Evolutionary conservation across 2,888 invertebrate species (phyloP), one percentile per base, ranked within the genome.

Genomic region (Caprella mutica): DNA sequence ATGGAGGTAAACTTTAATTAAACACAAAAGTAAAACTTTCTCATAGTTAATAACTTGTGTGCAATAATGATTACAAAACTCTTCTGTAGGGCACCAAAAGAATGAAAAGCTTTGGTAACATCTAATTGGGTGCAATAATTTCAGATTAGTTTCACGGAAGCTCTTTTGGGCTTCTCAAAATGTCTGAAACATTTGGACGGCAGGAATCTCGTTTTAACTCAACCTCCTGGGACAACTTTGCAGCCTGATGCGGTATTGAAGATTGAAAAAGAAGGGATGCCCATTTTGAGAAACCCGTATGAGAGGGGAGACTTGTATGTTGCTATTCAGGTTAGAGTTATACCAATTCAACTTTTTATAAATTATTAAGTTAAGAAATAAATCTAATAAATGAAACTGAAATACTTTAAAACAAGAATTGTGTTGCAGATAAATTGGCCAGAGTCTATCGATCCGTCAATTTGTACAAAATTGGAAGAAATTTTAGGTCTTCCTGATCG

Each of bases 141-240:
- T n/a, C 59, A 63, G 63, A 43, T 63, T 5, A 58, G 17, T 19
- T 26, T 64, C 23, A 35, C 48, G 35, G 64, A 64, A 42, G 52
- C 64, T 17, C 42, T 64, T 14, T 58, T 57, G 26, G 64, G 64
- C 1, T 48, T 64, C 29, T 43, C 35, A 0, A 54, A 57, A 9
- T 8, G 39, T 3, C 14, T 64, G 19, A 35, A 54, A 14, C 55
- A 57, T 9, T 51, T 64, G 23, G 64, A 64, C 46, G 58, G 56
- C 14, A 50, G 64, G 14, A 56, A 12, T 5, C 35, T 64, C n/a
- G 26, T 44, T 6, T 19, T 64, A 21, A 30, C 26, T 12, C 43
- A 29, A 14, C 51, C 59, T 5, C 39, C 57, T 1, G 60, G 64
- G 0, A 39, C 5, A 5, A 54, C 56, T 30, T 23, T 59, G 5